Evolutionary conservation across 2,888 invertebrate genomes (phyloP).

Genomic region (Azorinus chamasolen): DNA sequence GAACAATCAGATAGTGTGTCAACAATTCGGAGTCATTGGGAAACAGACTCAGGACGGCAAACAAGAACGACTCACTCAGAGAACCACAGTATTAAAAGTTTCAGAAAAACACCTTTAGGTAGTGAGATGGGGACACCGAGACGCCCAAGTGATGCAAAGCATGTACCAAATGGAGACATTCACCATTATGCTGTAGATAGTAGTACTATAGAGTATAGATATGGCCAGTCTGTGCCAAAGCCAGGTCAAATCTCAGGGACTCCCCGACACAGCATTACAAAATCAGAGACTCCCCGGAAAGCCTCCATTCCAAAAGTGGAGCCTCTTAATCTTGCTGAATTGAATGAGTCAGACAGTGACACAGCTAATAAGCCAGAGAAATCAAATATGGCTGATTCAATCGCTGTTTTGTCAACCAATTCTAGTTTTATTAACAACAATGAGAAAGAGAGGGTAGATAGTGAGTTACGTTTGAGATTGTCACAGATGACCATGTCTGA

Average conservation of each 20-base stretch:
- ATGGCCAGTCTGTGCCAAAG: constrained; percentile 27
- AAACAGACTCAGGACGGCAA: constrained; percentile 8
- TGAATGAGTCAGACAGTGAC: constrained; percentile 67
- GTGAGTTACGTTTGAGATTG: constrained; percentile 76
- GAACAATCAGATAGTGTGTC: constrained; percentile 39
- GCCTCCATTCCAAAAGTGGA: constrained; percentile 67
- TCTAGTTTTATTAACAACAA: constrained; percentile 75
- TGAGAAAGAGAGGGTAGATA: constrained; percentile 71
- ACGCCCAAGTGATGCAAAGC: constrained; percentile 16
- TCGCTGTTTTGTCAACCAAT: constrained; percentile 71
- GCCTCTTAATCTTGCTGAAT: constrained; percentile 74
- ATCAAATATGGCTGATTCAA: constrained; percentile 60
- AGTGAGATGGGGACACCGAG: constrained; percentile 6
- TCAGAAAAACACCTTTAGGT: constrained; percentile 24
- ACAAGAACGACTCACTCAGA: background rate
- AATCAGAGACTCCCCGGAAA: constrained; percentile 16
- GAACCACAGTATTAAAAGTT: background rate
- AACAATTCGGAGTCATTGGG: constrained; percentile 31
- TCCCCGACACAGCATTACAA: constrained; percentile 54
- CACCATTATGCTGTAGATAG: constrained; percentile 27
- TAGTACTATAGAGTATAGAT: constrained; percentile 17
- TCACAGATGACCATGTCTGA: constrained; percentile 81
- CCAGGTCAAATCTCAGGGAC: constrained; percentile 38
- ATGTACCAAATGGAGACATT: constrained; percentile 34
- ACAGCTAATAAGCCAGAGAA: constrained; percentile 69